Conservation (phyloP, 2,113 vertebrate species). For the Myotis brandtii region DNA sequence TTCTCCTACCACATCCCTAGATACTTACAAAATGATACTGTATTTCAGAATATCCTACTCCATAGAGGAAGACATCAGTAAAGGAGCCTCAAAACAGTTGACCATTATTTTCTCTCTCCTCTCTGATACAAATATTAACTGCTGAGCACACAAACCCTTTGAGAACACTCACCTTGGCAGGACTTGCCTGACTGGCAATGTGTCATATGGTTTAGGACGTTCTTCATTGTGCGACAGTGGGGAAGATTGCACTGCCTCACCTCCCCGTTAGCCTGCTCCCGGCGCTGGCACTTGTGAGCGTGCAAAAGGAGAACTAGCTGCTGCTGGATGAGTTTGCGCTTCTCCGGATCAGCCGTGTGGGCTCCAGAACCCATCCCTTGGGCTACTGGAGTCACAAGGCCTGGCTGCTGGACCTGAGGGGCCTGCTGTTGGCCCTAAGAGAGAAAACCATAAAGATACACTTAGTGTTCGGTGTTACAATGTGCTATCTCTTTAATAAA, state of each 20-base stretch:
- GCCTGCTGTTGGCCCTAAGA: conserved; percentile 87
- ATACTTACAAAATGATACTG: background rate
- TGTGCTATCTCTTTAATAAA: background rate
- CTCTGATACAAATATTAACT: background rate
- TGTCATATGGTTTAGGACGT: conserved; percentile 99
- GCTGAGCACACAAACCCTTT: background rate
- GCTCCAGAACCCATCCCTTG: conserved; percentile 93
- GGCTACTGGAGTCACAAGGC: conserved; percentile 90
- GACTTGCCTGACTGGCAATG: conserved; percentile 99
- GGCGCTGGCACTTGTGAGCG: conserved; percentile 98
- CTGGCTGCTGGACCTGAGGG: conserved; percentile 87
- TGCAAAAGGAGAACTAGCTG: conserved; percentile 97
- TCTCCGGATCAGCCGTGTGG: conserved; percentile 97
- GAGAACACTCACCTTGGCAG: conserved; percentile 93
- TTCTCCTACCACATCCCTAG: background rate
- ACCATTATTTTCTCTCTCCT: background rate
- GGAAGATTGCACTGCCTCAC: conserved; percentile 97
- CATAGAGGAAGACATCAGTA: background rate
- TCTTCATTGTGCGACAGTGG: conserved; percentile 99
- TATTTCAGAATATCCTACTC: background rate
- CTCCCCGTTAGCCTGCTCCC: conserved; percentile 97
- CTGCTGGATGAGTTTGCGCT: conserved; percentile 98
- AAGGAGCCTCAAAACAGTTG: background rate
- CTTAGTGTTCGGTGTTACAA: background rate
- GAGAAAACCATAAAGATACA: background rate